Base-by-base conservation (phyloP, 2,113 vertebrate species). In the Eonycteris spelaea region DNA sequence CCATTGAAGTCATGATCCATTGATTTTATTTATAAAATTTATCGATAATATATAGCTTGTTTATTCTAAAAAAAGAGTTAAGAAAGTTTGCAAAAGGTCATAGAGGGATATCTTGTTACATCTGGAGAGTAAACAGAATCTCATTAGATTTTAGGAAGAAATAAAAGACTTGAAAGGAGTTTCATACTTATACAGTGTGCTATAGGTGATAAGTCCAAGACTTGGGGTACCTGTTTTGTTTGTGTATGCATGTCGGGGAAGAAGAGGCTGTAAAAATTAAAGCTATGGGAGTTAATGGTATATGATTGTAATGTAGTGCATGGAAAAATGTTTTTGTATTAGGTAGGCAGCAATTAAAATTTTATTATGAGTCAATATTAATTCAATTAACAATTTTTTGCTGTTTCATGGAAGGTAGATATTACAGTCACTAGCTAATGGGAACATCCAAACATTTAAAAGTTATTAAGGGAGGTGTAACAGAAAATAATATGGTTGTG, bases 401-500 rank as follows among this genome's bases (percentile, higher is more conserved):
- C 33, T 95, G 4, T 84, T 96, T 79, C 61, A 59, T 43, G n/a
- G 53, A 90, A 63, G 33, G 30, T 82, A 92, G 19, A 77, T 75
- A 85, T 95, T 96, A 94, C 12, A 97, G 70, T 92, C 45, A 93
- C 85, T 87, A 67, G 55, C 82, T 96, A 97, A 95, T n/a, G 35
- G 18, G 53, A 55, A 91, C 16, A 68, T 95, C 93, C 40, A 88
- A 70, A 95, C 30, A 78, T 86, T 73, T 96, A 67, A 84, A 85
- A 88, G 21, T 91, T 95, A 87, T 75, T 51, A 94, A 65, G 67
- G 91, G 24, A 96, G 48, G 13, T 43, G 92, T 71, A 95, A 74
- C 38, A 96, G 63, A 97, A 96, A 98, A 96, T 93, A 78, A 83
- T 83, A 93, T 51, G 48, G 67, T 67, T 94, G 78, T 90, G 93